Base-by-base conservation (phyloP, 2,113 vertebrate species). In the Synodontis membranacea region DNA sequence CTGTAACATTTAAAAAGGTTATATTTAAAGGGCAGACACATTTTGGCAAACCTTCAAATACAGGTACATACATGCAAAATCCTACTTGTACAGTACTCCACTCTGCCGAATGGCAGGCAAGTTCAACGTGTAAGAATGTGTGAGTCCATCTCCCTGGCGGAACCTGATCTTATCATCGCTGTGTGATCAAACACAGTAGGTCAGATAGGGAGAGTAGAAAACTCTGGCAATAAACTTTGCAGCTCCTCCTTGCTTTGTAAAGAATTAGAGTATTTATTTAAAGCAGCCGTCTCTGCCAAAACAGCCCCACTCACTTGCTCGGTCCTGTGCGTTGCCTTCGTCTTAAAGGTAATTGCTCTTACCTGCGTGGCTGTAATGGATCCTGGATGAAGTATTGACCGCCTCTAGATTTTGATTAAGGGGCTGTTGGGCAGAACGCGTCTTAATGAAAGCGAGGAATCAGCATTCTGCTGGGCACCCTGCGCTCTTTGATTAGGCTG, bases 321-420 rank as follows among this genome's bases (percentile, higher is more conserved):
- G 52, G 85, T 92, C 88, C 88, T 84, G 80, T 89, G 86, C 28
- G 78, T 84, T 90, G 87, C 86, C 86, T 76, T 93, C 93, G 92
- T 91, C 91, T 93, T 82, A 90, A 92, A 94, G 94, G 92, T 94
- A 96, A 94, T 96, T 96, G 94, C 85, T 89, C 85, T 87, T 92
- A 96, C 95, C 95, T 93, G 95, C 94, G 93, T 93, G 91, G 93
- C 93, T 92, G 93, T 91, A 92, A 96, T 94, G 92, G 89, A 93
- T 94, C 95, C 94, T 95, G 93, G 94, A 96, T 95, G 94, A 96
- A 95, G 92, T 96, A 96, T 96, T 97, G 96, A 96, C 93, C 91
- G 80, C 88, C 89, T 92, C 94, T 92, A 93, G 92, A 92, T 95
- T 96, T 96, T 96, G 94, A 97, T 97, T 96, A 96, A 95, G 92